Evolutionary conservation across 2,888 invertebrate genomes (phyloP).

Genomic region (Tetranychus piercei): DNA sequence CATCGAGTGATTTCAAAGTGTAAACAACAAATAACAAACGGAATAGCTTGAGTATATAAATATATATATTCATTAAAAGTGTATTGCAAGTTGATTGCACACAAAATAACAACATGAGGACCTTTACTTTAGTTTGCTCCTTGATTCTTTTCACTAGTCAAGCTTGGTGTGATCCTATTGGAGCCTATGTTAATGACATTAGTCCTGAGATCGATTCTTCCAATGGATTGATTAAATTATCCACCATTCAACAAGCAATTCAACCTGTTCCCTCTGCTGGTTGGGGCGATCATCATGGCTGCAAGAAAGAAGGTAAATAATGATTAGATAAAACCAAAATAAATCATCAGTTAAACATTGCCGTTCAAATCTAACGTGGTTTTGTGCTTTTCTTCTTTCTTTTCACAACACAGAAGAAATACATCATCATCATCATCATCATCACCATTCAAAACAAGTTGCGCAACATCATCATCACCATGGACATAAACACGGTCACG

Average conservation of each 20-base stretch:
- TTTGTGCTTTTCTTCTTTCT: background rate
- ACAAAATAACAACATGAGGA: background rate
- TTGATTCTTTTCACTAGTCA: background rate
- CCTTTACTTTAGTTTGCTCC: background rate
- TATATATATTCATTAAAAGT: too few relatives aligned
- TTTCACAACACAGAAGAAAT: background rate
- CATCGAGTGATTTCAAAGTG: background rate
- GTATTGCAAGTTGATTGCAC: background rate
- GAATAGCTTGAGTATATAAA: background rate
- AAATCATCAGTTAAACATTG: background rate
- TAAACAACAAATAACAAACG: background rate
- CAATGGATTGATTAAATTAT: background rate
- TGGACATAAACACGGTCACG: background rate
- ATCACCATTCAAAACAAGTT: background rate
- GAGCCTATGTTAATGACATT: background rate
- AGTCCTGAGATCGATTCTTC: background rate
- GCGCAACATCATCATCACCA: background rate
- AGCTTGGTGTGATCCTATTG: background rate
- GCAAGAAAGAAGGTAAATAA: background rate
- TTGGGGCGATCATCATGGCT: background rate
- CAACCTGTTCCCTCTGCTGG: background rate
- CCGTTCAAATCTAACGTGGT: background rate
- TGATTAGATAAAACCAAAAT: background rate
- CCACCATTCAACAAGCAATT: background rate
- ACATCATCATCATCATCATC: background rate